Base-by-base conservation (phyloP, 2,888 invertebrate genomes). In the Eurytoma californica region DNA sequence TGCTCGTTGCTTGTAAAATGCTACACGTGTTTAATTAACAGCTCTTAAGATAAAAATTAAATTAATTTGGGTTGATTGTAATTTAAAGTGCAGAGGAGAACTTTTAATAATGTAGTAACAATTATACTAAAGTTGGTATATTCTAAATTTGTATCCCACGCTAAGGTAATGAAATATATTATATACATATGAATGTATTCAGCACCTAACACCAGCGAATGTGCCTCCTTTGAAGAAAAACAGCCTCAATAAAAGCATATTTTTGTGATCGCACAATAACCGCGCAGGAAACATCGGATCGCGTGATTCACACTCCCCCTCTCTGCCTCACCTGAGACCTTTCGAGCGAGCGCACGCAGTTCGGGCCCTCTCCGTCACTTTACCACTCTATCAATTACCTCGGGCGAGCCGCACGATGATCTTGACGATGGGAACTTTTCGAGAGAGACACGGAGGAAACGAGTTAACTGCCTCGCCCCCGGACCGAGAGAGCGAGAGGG, bases 301-400 rank as follows among this genome's bases (percentile, higher is more conserved):
- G 79, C 82, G 80, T 82, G 82, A 80, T 82, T 80, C 82, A 76
- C 24, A 24, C 61, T 61, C 53, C 16, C 3, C 9, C 28, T 55
- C 3, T 47, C 20, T 1, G 7, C 39, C 39, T 39, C 7, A 39
- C 39, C 39, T 4, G 39, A 39, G 39, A 39, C 39, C 39, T 39
- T 4, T 39, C 39, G 39, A 39, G 39, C 39, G 39, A 39, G 39
- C 24, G 24, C 49, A 51, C 20, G 14, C 47, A 24, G 58, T 58
- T 18, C 5, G 20, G 9, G 18, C 60, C 77, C 63, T 47, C 74
- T 72, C 39, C 82, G 75, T 77, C 79, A 79, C 78, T 80, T 82
- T 80, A 81, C 80, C 83, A 79, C 80, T 83, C 80, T 82, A 83
- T 83, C 83, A 82, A 82, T 83, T 83, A 83, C 74, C 77, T 30